A percentile compares a stretch with the other conserved stretches of the same genome.
Evolutionary conservation across 2,888 invertebrate species (phyloP).

Genomic region (Beris chalybata): DNA sequence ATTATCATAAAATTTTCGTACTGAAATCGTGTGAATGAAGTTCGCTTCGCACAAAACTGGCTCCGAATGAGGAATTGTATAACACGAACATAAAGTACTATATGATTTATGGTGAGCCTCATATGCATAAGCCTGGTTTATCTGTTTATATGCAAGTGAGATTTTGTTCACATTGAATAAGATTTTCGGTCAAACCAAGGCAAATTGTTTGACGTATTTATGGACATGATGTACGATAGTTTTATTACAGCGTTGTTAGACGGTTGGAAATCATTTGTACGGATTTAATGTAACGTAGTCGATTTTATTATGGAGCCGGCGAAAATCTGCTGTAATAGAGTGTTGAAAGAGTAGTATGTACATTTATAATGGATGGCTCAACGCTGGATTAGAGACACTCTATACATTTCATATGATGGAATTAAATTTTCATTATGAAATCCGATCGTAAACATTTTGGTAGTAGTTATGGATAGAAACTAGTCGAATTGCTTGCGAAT

Average conservation of each 20-base stretch:
- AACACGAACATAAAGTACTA: conserved; percentile 7
- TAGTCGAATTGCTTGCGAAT: too few species aligned
- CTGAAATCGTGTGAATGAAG: conserved; percentile 6
- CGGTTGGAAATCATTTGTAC: background rate
- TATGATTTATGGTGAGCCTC: conserved; percentile 3
- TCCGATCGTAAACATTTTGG: too few species aligned
- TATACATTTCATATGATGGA: too few species aligned
- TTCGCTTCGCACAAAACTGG: background rate
- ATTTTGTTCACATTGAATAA: conserved; percentile 9
- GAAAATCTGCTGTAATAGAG: too few species aligned
- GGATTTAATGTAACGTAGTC: conserved; percentile 7
- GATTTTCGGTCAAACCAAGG: conserved; percentile 13
- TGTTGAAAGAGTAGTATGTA: too few species aligned
- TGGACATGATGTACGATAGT: conserved; percentile 13
- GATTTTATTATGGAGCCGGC: too few species aligned
- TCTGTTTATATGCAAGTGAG: background rate
- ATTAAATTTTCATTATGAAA: too few species aligned
- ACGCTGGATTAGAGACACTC: too few species aligned
- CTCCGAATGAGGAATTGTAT: conserved; percentile 4
- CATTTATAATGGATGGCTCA: too few species aligned
- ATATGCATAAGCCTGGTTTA: conserved; percentile 8
- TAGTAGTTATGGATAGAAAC: too few species aligned
- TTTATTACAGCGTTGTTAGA: background rate
- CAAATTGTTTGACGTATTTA: conserved; percentile 20
- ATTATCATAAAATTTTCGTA: conserved; percentile 11